These are phyloP conservation scores for Acinonyx jubatus DNA, from an alignment of 2,113 vertebrate species.

Conservation along the genomic window DNA sequence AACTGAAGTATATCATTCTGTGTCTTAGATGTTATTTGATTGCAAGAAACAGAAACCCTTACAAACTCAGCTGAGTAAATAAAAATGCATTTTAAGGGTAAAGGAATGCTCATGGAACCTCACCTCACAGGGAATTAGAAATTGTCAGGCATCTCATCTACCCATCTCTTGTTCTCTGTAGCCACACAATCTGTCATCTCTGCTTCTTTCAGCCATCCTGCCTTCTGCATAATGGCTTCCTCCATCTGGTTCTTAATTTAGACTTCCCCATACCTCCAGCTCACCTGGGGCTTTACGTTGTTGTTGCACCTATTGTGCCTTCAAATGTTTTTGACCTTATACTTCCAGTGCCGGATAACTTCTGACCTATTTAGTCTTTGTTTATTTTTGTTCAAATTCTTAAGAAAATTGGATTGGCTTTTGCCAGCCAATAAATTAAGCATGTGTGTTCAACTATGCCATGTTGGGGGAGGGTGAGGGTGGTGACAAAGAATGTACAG, in stretches of 20 bases:
- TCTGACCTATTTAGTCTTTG: background rate
- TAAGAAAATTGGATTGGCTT: conserved; percentile 22
- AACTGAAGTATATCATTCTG: background rate
- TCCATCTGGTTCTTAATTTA: conserved; percentile 34
- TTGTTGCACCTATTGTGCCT: background rate
- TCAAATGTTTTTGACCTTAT: conserved; percentile 7
- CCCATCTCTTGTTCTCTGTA: background rate
- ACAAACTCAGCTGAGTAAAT: background rate
- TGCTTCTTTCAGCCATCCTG: background rate
- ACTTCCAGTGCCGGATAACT: background rate
- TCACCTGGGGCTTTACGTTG: background rate
- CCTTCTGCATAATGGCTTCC: background rate
- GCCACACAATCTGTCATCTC: background rate
- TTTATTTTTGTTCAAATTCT: conserved; percentile 35
- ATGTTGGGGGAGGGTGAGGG: background rate
- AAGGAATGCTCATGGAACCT: background rate
- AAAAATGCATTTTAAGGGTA: conserved; percentile 27
- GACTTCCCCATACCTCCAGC: background rate
- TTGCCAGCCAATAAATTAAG: background rate
- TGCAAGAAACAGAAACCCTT: background rate
- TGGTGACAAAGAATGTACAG: background rate
- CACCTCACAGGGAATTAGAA: background rate
- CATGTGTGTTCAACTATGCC: background rate
- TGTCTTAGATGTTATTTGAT: background rate
- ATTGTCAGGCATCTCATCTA: background rate